A percentile compares a stretch with the other conserved stretches of the same genome.
Conservation (phyloP, 2,797 vertebrate genomes). For the Gambelia wislizenii region DNA sequence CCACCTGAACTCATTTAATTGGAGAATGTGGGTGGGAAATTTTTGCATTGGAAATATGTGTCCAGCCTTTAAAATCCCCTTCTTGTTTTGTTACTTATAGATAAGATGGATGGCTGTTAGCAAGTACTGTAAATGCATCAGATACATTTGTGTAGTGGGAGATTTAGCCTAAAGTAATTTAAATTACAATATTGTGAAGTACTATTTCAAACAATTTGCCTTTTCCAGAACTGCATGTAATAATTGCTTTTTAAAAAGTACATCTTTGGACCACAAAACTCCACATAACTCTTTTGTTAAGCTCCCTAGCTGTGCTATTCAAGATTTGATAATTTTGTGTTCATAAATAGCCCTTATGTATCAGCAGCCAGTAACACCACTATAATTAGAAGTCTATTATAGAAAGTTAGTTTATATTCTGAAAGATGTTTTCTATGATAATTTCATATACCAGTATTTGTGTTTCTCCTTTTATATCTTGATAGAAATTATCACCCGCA, state of each 20-base stretch:
- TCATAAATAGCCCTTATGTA: slow-evolving; percentile 17
- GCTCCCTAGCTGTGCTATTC: slow-evolving; percentile 18
- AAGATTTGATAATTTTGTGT: slow-evolving; percentile 22
- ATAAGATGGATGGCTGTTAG: not conserved
- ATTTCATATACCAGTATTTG: slow-evolving; percentile 21
- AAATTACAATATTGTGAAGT: slow-evolving; percentile 10
- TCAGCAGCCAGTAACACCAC: slow-evolving; percentile 6
- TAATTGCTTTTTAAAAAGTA: not conserved
- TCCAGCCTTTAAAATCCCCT: not conserved
- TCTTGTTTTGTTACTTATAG: not conserved
- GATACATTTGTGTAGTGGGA: not conserved
- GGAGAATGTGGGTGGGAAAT: not conserved
- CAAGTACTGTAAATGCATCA: not conserved
- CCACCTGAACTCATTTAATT: not conserved
- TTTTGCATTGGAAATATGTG: not conserved
- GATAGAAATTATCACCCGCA: not conserved
- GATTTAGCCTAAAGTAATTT: slow-evolving; percentile 1
- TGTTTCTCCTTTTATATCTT: slow-evolving; percentile 13
- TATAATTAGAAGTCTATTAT: slow-evolving; percentile 24
- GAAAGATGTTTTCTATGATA: slow-evolving; percentile 12
- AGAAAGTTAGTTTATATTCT: slow-evolving; percentile 21
- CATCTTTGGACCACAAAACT: slow-evolving; percentile 18
- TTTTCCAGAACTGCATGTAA: not conserved
- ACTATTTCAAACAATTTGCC: not conserved
- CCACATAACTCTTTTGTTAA: slow-evolving; percentile 14